Conservation (phyloP, 35 echinoderm and acorn worm genomes). For the Anneissia japonica region DNA sequence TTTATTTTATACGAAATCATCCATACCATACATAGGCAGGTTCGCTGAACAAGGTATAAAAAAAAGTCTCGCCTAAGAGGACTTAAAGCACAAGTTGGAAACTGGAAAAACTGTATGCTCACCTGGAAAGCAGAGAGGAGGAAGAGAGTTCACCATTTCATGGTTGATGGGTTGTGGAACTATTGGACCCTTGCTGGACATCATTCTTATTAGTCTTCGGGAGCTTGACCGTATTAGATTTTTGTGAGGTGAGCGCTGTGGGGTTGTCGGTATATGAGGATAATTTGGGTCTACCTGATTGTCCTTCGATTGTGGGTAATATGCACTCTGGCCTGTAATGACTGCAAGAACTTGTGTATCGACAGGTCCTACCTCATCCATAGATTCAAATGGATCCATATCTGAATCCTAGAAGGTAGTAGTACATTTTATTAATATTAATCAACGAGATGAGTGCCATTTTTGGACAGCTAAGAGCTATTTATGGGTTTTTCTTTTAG, state of each 20-base stretch:
- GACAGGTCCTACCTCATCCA: not conserved
- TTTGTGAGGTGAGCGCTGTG: not conserved
- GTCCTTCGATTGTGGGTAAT: slow-evolving; percentile 55
- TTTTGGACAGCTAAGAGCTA: too few species aligned
- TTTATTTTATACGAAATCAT: too few species aligned
- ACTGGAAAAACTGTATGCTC: slow-evolving; percentile 3
- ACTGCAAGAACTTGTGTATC: slow-evolving; percentile 85
- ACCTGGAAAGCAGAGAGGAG: slow-evolving; percentile 87
- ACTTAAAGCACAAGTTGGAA: not conserved
- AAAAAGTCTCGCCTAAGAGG: not conserved
- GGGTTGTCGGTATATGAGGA: slow-evolving; percentile 14
- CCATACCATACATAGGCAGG: too few species aligned
- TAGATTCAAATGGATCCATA: not conserved
- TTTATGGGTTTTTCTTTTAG: too few species aligned
- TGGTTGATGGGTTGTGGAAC: slow-evolving; percentile 55
- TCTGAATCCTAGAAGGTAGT: not conserved
- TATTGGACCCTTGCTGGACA: slow-evolving; percentile 57
- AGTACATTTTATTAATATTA: not conserved
- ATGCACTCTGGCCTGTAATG: slow-evolving; percentile 49
- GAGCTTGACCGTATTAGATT: not conserved
- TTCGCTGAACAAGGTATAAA: not conserved
- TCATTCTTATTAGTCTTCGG: slow-evolving; percentile 22
- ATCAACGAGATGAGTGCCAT: too few species aligned
- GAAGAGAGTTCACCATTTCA: slow-evolving; percentile 80
- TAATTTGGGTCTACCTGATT: not conserved